Percentiles rank a stretch among this genome's conserved stretches.
Evolutionary conservation across 35 echinoderm and acorn worm species (phyloP).

Genomic region (Patiria miniata): DNA sequence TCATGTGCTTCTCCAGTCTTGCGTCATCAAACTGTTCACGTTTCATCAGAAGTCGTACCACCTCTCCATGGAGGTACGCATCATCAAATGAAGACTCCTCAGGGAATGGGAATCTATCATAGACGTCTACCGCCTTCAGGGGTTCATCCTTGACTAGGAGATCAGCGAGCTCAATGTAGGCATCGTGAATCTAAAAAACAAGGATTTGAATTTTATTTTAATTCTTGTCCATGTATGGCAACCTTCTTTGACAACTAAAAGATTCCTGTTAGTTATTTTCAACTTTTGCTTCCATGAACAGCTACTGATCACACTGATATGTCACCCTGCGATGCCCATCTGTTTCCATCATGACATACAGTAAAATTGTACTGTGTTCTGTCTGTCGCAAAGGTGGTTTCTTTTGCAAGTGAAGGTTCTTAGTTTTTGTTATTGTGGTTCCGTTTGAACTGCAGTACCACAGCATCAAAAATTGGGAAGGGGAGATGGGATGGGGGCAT

Average conservation of each 20-base stretch:
- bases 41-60: conserved; percentile 92
- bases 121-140: conserved; percentile 90
- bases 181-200: conserved; percentile 81
- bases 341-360: no score
- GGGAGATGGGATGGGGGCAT: no score
- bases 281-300: no score
- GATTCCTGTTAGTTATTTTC: not conserved
- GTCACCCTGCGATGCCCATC: no score
- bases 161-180: conserved; percentile 95
- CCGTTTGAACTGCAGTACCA: no score
- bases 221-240: not conserved
- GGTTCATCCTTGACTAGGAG: conserved; percentile 79
- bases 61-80: conserved; percentile 95
- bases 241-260: not conserved
- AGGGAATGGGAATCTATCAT: conserved; percentile 80
- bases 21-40: conserved; percentile 93
- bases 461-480: no score
- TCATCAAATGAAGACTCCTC: conserved; percentile 93
- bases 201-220: not conserved
- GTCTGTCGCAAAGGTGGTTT: no score
- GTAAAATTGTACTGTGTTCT: no score
- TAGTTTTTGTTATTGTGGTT: no score
- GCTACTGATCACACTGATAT: no score
- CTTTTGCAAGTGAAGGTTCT: no score
- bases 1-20: conserved; percentile 85